Evolutionary conservation across 2,797 vertebrate genomes (phyloP).

Genomic region (Synanceia verrucosa): DNA sequence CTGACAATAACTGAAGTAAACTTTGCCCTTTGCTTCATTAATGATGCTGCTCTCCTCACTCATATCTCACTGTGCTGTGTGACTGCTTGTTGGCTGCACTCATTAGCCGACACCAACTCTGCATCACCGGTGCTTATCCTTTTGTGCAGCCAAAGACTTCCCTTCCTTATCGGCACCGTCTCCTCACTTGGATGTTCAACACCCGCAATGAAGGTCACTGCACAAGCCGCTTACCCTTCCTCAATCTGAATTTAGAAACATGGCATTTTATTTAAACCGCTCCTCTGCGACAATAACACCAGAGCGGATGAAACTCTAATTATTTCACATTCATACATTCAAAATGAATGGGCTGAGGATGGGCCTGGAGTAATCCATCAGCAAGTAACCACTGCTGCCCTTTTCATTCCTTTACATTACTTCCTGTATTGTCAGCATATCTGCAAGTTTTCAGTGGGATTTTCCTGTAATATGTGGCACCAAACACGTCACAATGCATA

Average conservation of each 20-base stretch:
- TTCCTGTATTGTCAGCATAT: slow-evolving; percentile 4
- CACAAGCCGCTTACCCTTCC: slow-evolving; percentile 34
- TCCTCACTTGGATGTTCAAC: slow-evolving; percentile 41
- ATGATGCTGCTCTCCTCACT: slow-evolving; percentile 18
- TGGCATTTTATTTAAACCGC: slow-evolving; percentile 41
- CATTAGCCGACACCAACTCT: slow-evolving; percentile 15
- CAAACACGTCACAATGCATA: not conserved
- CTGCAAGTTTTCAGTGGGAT: not conserved
- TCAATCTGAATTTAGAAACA: slow-evolving; percentile 48
- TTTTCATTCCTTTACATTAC: slow-evolving; percentile 11
- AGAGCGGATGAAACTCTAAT: slow-evolving; percentile 33
- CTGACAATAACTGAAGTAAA: slow-evolving; percentile 9
- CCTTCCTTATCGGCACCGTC: slow-evolving; percentile 26
- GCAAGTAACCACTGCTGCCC: not conserved
- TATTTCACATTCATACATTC: slow-evolving; percentile 42
- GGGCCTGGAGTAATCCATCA: slow-evolving; percentile 9
- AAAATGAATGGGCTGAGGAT: slow-evolving; percentile 22
- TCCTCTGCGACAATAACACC: slow-evolving; percentile 28
- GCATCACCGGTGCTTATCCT: slow-evolving; percentile 17
- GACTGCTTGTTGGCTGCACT: slow-evolving; percentile 25
- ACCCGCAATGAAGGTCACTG: slow-evolving; percentile 51
- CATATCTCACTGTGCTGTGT: slow-evolving; percentile 13
- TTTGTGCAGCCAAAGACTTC: slow-evolving; percentile 25
- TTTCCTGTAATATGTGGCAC: not conserved
- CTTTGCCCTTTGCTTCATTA: slow-evolving; percentile 37